Conservation (phyloP, 2,888 invertebrate species). For the Drosophila barbarae region DNA sequence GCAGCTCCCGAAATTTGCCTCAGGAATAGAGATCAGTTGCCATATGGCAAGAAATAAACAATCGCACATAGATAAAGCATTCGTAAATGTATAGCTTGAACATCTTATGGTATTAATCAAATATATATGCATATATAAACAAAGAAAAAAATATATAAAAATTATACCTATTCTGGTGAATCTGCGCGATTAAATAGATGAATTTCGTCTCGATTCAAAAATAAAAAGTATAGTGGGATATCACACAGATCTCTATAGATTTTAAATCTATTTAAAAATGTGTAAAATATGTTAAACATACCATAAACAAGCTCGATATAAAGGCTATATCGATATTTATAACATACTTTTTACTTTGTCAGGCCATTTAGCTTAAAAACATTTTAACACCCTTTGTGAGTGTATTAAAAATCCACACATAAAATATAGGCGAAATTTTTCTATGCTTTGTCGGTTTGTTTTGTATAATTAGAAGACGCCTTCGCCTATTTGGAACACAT, state of each 20-base stretch:
- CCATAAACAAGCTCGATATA: background rate
- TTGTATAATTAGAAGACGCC: conserved; percentile 26
- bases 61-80: background rate
- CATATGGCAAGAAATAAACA: background rate
- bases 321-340: too few species aligned
- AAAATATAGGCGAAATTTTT: conserved; percentile 8
- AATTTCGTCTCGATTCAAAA: background rate
- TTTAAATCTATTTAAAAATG: background rate
- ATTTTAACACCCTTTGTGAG: background rate
- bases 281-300: background rate
- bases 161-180: background rate
- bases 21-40: background rate
- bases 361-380: background rate
- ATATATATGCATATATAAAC: background rate
- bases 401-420: background rate
- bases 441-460: conserved; percentile 16
- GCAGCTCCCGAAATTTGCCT: background rate
- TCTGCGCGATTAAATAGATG: background rate
- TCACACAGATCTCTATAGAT: background rate
- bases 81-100: background rate
- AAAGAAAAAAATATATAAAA: background rate
- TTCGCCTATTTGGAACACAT: conserved; percentile 11
- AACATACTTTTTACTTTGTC: too few species aligned
- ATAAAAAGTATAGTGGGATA: background rate
- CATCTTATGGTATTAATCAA: background rate